Base-by-base conservation (phyloP, 2,113 vertebrate species). In the Oceanites oceanicus region DNA sequence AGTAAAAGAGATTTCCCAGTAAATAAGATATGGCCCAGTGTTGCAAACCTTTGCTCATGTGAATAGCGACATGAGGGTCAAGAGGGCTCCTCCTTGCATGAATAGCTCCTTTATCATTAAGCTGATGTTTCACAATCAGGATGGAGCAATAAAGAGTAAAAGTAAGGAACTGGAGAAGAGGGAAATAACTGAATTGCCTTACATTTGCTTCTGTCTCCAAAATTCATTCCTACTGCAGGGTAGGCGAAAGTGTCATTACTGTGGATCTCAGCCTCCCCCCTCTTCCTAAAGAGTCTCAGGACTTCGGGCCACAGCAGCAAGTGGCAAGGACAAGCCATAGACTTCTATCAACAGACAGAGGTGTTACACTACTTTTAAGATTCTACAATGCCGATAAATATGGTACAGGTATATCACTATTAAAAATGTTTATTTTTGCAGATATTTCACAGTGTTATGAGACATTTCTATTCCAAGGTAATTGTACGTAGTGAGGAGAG, bases 81-180 rank as follows among this genome's bases (percentile, higher is more conserved):
- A 92, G 91, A 91, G 84, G 86, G 53, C 76, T 89, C 34, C 73
- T 95, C 91, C 93, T 95, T 83, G 58, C 89, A 85, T 87, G 91
- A 97, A 93, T 89, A 94, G 80, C 56, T 94, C 77, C 86, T 93
- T 93, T 91, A 95, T 91, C 73, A 93, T 94, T 94, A 75, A 81
- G 68, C 62, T 93, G 79, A 61, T 53, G 50, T 96, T 97, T 95
- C 92, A 78, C 92, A 95, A 91, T 74, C 70, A 47, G 58, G 50
- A 92, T 91, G 89, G 62, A 89, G 92, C 55, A 96, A 95, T 82
- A 50, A 96, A 82, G 66, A 97, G 91, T 92, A 97, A 94, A 94
- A 95, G 89, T 91, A 90, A 95, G 80, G 73, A 94, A 95, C 22
- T 88, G 59, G 74, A 90, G 63, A 87, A 76, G 66, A 94, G 45